phyloP scores from a whole-genome alignment of 37 sponge, comb jelly and placozoan genomes.

The Ephydatia muelleri region DNA sequence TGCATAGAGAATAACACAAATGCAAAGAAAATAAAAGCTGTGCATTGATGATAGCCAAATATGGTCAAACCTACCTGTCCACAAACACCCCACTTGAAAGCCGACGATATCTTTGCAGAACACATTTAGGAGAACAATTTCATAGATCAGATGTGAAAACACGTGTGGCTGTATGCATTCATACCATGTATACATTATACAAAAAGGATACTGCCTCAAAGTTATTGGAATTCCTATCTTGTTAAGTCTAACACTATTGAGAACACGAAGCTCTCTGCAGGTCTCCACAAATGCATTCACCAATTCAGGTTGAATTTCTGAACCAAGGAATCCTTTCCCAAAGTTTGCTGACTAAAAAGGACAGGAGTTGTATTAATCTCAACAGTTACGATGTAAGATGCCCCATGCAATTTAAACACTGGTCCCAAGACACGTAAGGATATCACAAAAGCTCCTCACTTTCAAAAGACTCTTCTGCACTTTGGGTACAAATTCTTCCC shows the following conservation, averaged over 20 bases:
- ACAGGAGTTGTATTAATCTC: not conserved
- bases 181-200: not conserved
- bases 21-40: not conserved
- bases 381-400: not conserved
- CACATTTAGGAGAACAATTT: not conserved
- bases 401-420: not conserved
- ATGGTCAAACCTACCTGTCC: conserved; percentile 41
- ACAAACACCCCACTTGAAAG: conserved; percentile 64
- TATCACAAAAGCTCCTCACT: conserved; percentile 36
- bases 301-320: conserved; percentile 54
- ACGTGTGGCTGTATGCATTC: not conserved
- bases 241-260: conserved; percentile 75
- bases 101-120: conserved; percentile 45
- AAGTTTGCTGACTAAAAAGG: conserved; percentile 63
- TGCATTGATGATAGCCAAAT: not conserved
- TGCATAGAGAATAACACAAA: not conserved
- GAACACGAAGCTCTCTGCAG: conserved; percentile 78
- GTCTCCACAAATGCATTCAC: conserved; percentile 64
- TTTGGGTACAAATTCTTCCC: conserved; percentile 71
- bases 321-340: conserved; percentile 81
- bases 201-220: conserved; percentile 79
- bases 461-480: conserved; percentile 85
- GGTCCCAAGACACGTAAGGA: not conserved
- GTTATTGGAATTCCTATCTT: conserved; percentile 89
- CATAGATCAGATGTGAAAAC: not conserved